Conservation (phyloP, 2,888 invertebrate genomes). For the Calameuta idolon region DNA sequence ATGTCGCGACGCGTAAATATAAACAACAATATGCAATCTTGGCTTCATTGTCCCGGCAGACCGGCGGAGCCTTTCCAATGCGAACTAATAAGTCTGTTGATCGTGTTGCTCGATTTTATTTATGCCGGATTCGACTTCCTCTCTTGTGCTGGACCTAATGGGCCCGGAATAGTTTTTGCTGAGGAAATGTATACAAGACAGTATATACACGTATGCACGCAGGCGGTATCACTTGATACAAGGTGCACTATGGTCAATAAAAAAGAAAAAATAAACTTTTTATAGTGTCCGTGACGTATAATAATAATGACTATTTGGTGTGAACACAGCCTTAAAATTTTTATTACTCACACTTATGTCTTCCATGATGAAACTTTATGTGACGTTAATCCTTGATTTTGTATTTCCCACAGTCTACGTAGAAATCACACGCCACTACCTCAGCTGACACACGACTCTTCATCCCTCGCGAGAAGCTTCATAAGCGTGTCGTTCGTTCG, state of each 20-base stretch:
- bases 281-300: neutral
- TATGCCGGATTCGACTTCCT: conserved; percentile 17
- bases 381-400: neutral
- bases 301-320: neutral
- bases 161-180: neutral
- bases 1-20: conserved; percentile 62
- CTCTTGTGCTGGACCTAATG: conserved; percentile 22
- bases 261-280: neutral
- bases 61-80: conserved; percentile 40
- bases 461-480: neutral
- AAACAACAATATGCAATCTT: conserved; percentile 66
- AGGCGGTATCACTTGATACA: neutral
- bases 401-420: neutral
- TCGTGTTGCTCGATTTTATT: neutral
- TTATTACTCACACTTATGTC: conserved; percentile 60
- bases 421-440: conserved; percentile 15
- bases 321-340: neutral
- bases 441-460: neutral
- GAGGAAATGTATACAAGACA: neutral
- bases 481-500: neutral
- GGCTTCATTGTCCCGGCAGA: conserved; percentile 55
- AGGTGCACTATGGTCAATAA: neutral
- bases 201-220: neutral
- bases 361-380: conserved; percentile 56
- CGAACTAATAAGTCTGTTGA: conserved; percentile 49